phyloP scores from a whole-genome alignment of 2,888 invertebrate genomes.

The Mythimna albipuncta region DNA sequence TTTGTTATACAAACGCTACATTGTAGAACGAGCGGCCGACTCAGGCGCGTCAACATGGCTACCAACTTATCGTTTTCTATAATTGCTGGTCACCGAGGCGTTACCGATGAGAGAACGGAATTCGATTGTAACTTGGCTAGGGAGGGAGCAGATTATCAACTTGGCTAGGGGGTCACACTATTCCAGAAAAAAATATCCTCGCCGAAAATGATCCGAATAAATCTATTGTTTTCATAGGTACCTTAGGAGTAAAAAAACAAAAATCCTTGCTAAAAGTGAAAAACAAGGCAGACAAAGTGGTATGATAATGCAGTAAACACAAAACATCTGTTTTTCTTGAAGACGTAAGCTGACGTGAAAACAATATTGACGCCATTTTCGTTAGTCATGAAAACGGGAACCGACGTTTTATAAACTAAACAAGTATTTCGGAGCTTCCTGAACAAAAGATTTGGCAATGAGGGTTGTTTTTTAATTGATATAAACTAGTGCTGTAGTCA shows the following conservation, averaged over 20 bases:
- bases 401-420: conserved; percentile 7
- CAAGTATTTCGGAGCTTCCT: neutral
- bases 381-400: conserved; percentile 39
- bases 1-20: too few species aligned
- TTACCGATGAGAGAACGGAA: too few species aligned
- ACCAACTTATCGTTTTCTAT: too few species aligned
- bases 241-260: neutral
- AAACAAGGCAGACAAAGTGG: conserved; percentile 20
- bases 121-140: too few species aligned
- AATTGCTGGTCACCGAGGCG: too few species aligned
- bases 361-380: conserved; percentile 27
- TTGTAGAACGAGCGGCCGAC: too few species aligned
- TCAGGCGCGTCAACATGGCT: too few species aligned
- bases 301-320: conserved; percentile 43
- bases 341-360: conserved; percentile 32
- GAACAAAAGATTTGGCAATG: conserved; percentile 4
- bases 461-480: too few species aligned
- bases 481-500: too few species aligned
- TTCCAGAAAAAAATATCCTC: neutral
- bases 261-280: neutral
- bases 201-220: neutral
- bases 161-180: neutral
- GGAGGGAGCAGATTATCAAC: too few species aligned
- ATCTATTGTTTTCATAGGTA: conserved; percentile 6
- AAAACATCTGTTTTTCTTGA: conserved; percentile 30